A percentile compares a stretch with the other conserved stretches of the same genome.
Evolutionary conservation across 2,888 invertebrate species (phyloP).

Genomic region (Abrostola tripartita): DNA sequence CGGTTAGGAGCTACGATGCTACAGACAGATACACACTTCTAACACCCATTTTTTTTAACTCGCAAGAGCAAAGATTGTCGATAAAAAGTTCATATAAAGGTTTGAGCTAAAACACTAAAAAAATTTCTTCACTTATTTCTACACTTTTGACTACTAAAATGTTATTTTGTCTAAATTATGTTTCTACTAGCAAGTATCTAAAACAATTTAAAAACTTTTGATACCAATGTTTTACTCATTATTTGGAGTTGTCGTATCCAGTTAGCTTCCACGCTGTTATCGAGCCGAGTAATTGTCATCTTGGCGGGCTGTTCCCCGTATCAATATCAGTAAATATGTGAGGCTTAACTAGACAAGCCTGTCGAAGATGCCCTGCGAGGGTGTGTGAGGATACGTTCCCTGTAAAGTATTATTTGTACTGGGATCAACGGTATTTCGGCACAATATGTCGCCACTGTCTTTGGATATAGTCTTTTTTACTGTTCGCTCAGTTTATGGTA

Average conservation of each 20-base stretch:
- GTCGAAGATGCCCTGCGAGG: conserved; percentile 61
- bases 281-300: conserved; percentile 74
- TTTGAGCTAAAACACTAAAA: too few relatives aligned
- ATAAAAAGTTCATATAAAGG: too few relatives aligned
- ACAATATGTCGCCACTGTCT: conserved; percentile 39
- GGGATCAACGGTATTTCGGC: conserved; percentile 49
- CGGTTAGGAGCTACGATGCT: too few relatives aligned
- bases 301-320: conserved; percentile 66
- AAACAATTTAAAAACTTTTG: too few relatives aligned
- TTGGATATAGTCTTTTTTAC: conserved; percentile 42
- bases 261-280: conserved; percentile 25
- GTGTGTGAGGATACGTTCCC: conserved; percentile 47
- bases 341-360: conserved; percentile 63
- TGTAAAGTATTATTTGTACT: conserved; percentile 56
- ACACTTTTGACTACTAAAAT: too few relatives aligned
- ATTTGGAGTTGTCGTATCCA: conserved; percentile 25
- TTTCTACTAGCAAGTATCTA: too few relatives aligned
- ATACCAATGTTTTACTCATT: too few relatives aligned
- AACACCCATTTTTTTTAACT: too few relatives aligned
- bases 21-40: too few relatives aligned
- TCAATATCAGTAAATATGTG: conserved; percentile 79
- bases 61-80: too few relatives aligned
- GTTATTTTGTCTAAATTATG: too few relatives aligned
- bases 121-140: too few relatives aligned
- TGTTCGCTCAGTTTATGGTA: conserved; percentile 42